Base-by-base conservation (phyloP, 1,140 invertebrate species). In the Danaus melanippus region DNA sequence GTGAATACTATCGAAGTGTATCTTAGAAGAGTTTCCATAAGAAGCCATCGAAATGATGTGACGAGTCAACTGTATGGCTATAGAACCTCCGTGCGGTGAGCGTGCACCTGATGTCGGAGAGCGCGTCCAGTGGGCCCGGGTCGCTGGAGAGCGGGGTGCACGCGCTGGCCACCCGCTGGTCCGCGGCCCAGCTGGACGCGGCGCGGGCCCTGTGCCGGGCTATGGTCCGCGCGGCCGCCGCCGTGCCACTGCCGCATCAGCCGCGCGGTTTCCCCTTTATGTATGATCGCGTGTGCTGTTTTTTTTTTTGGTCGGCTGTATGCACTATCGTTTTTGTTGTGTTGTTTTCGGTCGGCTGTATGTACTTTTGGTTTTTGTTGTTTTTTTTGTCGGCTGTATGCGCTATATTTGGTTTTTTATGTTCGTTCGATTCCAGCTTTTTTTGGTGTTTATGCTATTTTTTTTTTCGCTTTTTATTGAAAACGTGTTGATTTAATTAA, bases 51-150 rank as follows among this genome's bases (percentile, higher is more conserved):
- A 32, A 32, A 32, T 32, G 21, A 32, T 32, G 21, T 7, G 21
- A 7, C 6, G 21, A 4, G 21, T 32, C 21, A 7, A 32, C 21
- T 5, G 4, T 32, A 32, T 7, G 2, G 46, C 42, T 48, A 48
- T 69, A 93, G 89, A 95, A 95, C 84, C 87, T 95, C 17, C 89
- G 94, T 0, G 94, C 95, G 73, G 82, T 95, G 49, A 95, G 93
- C 65, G 92, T 95, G 81, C 93, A 95, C 85, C 82, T 95, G 56
- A 86, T 95, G 50, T 94, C 94, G 6, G 58, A 54, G 51, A 90
- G 90, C 40, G 90, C 92, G 1, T 53, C 55, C 66, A 60, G 76
- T 15, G 42, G 54, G 49, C 50, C 42, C 53, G 58, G 64, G n/a
- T 56, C 60, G 69, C 44, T 88, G 48, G 92, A 91, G 48, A 91